Conservation (phyloP, 2,113 vertebrate species). For the Chloropsis hardwickii region DNA sequence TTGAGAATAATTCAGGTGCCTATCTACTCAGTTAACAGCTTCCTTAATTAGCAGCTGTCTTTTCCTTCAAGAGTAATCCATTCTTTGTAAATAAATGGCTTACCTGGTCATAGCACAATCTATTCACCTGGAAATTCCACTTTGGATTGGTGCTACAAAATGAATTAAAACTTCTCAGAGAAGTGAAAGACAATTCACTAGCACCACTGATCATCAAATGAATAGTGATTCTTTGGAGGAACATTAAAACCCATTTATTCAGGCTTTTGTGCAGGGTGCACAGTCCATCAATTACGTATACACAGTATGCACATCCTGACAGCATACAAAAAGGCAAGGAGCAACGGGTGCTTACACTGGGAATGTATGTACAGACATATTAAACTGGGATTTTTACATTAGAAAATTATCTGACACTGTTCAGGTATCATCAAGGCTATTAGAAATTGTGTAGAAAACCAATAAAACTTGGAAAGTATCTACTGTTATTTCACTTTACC, state of each 20-base stretch:
- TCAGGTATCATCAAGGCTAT: background rate
- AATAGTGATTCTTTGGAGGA: background rate
- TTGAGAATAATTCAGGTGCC: background rate
- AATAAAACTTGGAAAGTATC: conserved; percentile 52
- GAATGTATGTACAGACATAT: background rate
- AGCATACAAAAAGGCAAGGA: conserved; percentile 29
- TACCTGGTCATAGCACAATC: background rate
- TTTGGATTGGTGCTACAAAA: background rate
- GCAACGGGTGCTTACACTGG: background rate
- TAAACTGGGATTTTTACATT: background rate
- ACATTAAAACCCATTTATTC: conserved; percentile 71
- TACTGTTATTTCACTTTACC: background rate
- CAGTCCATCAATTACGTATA: background rate
- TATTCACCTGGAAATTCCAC: background rate
- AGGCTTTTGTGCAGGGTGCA: conserved; percentile 65
- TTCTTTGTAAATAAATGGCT: background rate
- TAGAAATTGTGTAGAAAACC: conserved; percentile 53
- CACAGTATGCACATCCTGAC: conserved; percentile 40
- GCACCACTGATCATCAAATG: background rate
- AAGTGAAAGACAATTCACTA: background rate
- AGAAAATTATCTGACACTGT: conserved; percentile 17
- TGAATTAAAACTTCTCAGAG: background rate
- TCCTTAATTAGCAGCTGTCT: background rate
- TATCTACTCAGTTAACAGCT: background rate
- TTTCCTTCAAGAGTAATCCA: background rate